Conservation (phyloP, 2,113 vertebrate genomes). For the Pyxicephalus adspersus region DNA sequence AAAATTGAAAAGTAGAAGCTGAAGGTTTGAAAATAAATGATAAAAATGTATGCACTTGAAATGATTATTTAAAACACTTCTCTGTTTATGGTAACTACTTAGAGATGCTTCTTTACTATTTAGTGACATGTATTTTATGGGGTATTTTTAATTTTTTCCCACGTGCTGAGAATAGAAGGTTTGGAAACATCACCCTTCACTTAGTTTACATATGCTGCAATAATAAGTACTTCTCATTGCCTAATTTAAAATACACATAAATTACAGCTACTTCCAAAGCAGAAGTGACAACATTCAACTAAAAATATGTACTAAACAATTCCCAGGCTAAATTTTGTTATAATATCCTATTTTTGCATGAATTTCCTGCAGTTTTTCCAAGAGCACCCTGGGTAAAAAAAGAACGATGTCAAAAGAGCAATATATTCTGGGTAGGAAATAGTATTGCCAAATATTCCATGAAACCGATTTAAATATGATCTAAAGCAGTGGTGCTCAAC, state of each 20-base stretch:
- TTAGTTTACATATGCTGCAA: background rate
- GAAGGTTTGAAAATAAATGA: too few relatives aligned
- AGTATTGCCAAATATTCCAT: background rate
- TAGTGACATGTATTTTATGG: background rate
- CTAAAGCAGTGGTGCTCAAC: too few relatives aligned
- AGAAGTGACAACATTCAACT: constrained; percentile 2
- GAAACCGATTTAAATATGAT: background rate
- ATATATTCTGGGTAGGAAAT: background rate
- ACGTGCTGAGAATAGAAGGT: background rate
- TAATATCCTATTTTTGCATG: background rate
- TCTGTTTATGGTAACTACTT: too few relatives aligned
- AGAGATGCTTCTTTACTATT: too few relatives aligned
- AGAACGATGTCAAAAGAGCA: background rate
- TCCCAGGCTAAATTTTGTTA: background rate
- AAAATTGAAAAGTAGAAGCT: too few relatives aligned
- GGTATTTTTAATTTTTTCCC: background rate
- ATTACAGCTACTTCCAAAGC: constrained; percentile 7
- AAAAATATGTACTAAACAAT: background rate
- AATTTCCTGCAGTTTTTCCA: background rate
- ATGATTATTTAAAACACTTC: too few relatives aligned
- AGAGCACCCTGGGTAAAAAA: too few relatives aligned
- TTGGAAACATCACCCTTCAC: background rate
- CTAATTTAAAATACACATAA: constrained; percentile 10
- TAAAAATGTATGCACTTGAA: too few relatives aligned
- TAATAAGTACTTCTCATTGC: background rate